A percentile compares a stretch with the other conserved stretches of the same genome.
These are phyloP conservation scores for Stichopus chloronotus DNA, from an alignment of 35 echinoderm and acorn worm species.

Conservation along the genomic window DNA sequence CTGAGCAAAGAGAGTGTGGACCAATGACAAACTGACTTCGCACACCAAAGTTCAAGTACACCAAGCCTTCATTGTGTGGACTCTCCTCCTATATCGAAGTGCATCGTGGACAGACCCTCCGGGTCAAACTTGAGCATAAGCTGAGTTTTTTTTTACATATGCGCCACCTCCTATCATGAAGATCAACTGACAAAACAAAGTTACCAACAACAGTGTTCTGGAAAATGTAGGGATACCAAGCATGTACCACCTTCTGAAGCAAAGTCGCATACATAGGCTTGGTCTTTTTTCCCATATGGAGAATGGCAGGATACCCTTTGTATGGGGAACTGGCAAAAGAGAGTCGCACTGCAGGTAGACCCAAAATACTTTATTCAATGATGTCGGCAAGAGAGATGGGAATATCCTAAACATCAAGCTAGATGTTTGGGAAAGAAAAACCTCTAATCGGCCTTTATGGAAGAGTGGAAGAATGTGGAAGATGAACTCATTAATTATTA, in stretches of 20 bases:
- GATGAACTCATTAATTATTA: too few relatives aligned
- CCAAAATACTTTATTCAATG: conserved; percentile 14
- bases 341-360: neutral
- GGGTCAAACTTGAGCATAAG: conserved; percentile 16
- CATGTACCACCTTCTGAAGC: neutral
- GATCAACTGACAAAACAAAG: conserved; percentile 22
- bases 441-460: neutral
- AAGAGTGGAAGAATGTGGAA: too few relatives aligned
- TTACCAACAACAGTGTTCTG: conserved; percentile 37
- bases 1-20: conserved; percentile 66
- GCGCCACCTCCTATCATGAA: conserved; percentile 30
- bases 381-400: conserved; percentile 36
- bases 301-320: conserved; percentile 18
- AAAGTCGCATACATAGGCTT: neutral
- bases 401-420: neutral
- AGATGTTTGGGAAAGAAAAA: neutral
- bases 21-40: conserved; percentile 34
- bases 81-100: conserved; percentile 37
- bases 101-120: conserved; percentile 40
- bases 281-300: conserved; percentile 25
- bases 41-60: conserved; percentile 14
- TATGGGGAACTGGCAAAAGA: conserved; percentile 7
- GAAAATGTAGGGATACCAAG: neutral
- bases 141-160: conserved; percentile 48
- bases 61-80: conserved; percentile 1